Conservation (phyloP, 2,888 invertebrate genomes). For the Sphinx pinastri region DNA sequence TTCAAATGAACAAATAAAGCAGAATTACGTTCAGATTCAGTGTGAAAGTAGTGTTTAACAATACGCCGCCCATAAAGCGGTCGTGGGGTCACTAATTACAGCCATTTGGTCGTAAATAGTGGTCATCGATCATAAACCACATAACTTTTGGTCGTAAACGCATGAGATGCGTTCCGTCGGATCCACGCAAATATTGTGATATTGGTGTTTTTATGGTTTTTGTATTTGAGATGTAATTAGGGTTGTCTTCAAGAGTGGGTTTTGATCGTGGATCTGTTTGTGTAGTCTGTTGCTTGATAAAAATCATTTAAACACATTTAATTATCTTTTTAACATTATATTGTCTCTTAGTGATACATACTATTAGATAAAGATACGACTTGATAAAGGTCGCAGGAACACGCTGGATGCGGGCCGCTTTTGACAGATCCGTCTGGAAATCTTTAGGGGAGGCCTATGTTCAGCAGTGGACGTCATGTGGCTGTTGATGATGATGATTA, state of each 20-base stretch:
- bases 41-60: constrained; percentile 57
- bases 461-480: too few relatives aligned
- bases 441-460: too few relatives aligned
- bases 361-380: too few relatives aligned
- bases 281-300: too few relatives aligned
- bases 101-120: constrained; percentile 71
- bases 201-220: neutral
- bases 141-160: constrained; percentile 68
- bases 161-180: constrained; percentile 32
- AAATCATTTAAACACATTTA: too few relatives aligned
- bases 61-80: constrained; percentile 54
- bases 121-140: constrained; percentile 76
- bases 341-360: too few relatives aligned
- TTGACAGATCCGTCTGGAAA: too few relatives aligned
- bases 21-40: constrained; percentile 43
- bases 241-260: neutral
- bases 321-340: too few relatives aligned
- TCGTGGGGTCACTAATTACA: constrained; percentile 70
- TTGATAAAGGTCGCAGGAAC: too few relatives aligned
- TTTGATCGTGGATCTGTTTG: too few relatives aligned
- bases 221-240: neutral
- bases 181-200: constrained; percentile 54
- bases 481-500: too few relatives aligned
- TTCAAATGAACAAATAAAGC: constrained; percentile 21
- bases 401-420: too few relatives aligned